Evolutionary conservation across 2,113 vertebrate genomes (phyloP), one percentile per base, ranked within the genome.

Genomic region (Bungarus multicinctus): DNA sequence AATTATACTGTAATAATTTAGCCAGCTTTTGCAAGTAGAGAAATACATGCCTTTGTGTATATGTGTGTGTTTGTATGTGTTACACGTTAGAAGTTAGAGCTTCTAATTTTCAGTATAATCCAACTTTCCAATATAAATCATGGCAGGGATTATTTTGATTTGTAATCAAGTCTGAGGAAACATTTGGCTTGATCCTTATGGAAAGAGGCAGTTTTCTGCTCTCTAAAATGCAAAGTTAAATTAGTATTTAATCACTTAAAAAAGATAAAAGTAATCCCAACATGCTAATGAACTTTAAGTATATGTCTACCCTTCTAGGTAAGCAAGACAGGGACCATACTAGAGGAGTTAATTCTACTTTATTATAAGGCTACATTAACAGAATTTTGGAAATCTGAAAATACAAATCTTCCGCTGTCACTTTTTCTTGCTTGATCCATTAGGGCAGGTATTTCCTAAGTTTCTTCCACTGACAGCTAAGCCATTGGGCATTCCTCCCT

Each of bases 1-100:
- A 96, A 96, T 96, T 94, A 58, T 96, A 96, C 91, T 91, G 95
- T 92, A 91, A 85, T 89, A 95, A 95, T 95, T 96, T 90, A 96
- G 91, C 91, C 94, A 34, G 81, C 90, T 95, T 96, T 96, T 87
- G 14, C 58, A 23, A 55, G 95, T 95, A 90, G 94, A 96, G 30
- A 69, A 69, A 69, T 69, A 11, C 0, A 1, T n/a, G 11, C 60
- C 10, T 86, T 18, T 87, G 22, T 27, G 22, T 12, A 54, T 55
- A 2, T 88, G 52, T 53, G 22, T 18, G 10, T 53, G 47, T 74
- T 20, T 52, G 58, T 50, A 96, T 90, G 0, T 93, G 92, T 2
- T 69, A 92, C 85, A 96, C 57, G 18, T 91, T 43, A 94, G 57
- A 90, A 96, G 39, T 89, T 39, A 11, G 47, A 3, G 4, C 4